Conservation (phyloP, 1,140 invertebrate genomes). For the Cotesia vestalis region DNA sequence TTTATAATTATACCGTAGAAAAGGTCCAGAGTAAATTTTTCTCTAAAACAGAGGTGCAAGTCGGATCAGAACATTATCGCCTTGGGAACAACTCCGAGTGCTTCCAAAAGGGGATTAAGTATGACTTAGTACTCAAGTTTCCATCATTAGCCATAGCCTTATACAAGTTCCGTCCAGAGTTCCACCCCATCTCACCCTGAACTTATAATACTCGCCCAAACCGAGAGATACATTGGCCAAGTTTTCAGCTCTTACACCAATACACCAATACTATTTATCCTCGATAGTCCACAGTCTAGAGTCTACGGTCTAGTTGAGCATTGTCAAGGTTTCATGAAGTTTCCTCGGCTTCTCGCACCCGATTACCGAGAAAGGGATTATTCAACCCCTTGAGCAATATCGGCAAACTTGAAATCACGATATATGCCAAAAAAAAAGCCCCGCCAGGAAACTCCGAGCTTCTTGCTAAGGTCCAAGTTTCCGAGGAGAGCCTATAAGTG, state of each 20-base stretch:
- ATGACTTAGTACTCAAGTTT: slow-evolving; percentile 63
- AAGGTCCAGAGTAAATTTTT: too few species aligned
- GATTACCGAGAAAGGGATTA: slow-evolving; percentile 35
- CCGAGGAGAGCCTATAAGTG: too few species aligned
- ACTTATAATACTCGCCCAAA: neutral
- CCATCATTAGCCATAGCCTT: slow-evolving; percentile 53
- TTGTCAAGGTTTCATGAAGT: slow-evolving; percentile 49
- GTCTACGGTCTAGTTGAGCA: slow-evolving; percentile 42
- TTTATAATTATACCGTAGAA: too few species aligned
- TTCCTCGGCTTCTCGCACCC: slow-evolving; percentile 34
- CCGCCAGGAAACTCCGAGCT: too few species aligned
- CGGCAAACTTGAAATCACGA: neutral
- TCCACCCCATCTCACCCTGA: slow-evolving; percentile 15
- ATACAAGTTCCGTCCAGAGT: slow-evolving; percentile 32
- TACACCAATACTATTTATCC: neutral
- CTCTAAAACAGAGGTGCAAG: neutral
- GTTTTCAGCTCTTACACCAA: neutral
- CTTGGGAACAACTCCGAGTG: slow-evolving; percentile 27
- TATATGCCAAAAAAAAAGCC: neutral
- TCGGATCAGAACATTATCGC: slow-evolving; percentile 17
- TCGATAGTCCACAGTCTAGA: too few species aligned
- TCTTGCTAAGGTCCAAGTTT: too few species aligned
- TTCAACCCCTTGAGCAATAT: slow-evolving; percentile 16
- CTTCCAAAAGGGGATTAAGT: slow-evolving; percentile 52
- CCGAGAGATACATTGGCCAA: slow-evolving; percentile 28